Evolutionary conservation across 2,113 vertebrate species (phyloP), one percentile per base, ranked within the genome.

Genomic region (Chloebia gouldiae): DNA sequence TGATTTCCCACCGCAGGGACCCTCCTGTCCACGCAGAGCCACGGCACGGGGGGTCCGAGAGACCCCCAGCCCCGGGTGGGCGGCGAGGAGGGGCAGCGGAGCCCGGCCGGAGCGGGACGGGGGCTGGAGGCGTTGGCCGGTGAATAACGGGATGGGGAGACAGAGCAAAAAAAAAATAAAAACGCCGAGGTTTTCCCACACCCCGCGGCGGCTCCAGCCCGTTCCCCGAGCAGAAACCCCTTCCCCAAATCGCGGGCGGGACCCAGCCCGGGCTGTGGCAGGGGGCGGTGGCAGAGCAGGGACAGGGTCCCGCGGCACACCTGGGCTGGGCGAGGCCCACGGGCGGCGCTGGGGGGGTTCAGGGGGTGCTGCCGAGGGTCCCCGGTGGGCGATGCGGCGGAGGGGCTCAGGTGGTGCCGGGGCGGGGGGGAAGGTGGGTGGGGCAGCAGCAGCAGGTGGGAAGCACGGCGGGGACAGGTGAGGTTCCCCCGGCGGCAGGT

Each of bases 31-130:
- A 3, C 2, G 3, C 39, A 14, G 39, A 60, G 11, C 30, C 51
- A 5, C 4, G 25, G 61, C 8, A 1, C 0, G 3, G 49, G 24
- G 51, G 23, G 13, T 17, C 24, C 4, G 1, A 44, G 53, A 51
- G 53, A 61, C 20, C 69, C 51, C 13, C 10, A 0, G 45, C 49
- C 16, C 15, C 0, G 3, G 44, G 64, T 51, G 81, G 76, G 77
- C 71, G 27, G 17, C 2, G 0, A 31, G 78, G 50, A 51, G 28
- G 40, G 22, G 28, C 14, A 4, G 4, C 3, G 0, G 15, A 68
- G 65, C 65, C 54, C 7, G 4, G 59, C 76, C 22, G 20, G 59
- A 53, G 72, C 73, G 80, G 45, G 1, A 53, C 3, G 6, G 54
- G 79, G 79, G 9, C 70, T 24, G 35, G 71, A 66, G 63, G 66